Percentiles rank a stretch among this genome's conserved stretches.
These are phyloP conservation scores for Cebidichthys violaceus DNA, from an alignment of 2,113 vertebrate species.

Conservation along the genomic window DNA sequence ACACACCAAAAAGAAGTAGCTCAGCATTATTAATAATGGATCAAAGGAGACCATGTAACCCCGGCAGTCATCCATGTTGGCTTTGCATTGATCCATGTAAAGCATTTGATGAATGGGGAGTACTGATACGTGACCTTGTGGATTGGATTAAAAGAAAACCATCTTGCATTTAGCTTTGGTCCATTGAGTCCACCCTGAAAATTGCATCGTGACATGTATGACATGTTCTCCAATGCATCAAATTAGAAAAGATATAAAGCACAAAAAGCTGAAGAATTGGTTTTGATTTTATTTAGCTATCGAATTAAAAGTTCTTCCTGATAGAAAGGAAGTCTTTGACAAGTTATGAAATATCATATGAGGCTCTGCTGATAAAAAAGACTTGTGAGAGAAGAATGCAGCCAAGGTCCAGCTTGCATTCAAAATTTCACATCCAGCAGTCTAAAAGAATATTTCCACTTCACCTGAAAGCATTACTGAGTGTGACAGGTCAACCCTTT, in stretches of 20 bases:
- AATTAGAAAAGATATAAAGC: background rate
- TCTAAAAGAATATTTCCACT: background rate
- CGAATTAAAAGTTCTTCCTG: background rate
- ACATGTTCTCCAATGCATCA: background rate
- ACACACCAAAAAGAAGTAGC: constrained; percentile 46
- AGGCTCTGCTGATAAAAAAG: background rate
- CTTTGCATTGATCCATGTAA: constrained; percentile 49
- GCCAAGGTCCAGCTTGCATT: background rate
- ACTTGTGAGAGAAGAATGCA: background rate
- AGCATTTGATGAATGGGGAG: background rate
- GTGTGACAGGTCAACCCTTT: background rate
- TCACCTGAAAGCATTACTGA: background rate
- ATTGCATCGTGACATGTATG: background rate
- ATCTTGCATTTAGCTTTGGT: constrained; percentile 32
- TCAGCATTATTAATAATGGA: constrained; percentile 73
- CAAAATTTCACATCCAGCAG: background rate
- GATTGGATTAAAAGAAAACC: constrained; percentile 11
- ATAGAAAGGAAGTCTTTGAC: background rate
- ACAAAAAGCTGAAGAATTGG: background rate
- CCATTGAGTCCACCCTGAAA: background rate
- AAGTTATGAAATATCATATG: background rate
- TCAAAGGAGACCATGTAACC: constrained; percentile 57
- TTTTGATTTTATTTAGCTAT: background rate
- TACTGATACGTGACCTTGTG: constrained; percentile 43
- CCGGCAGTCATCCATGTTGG: constrained; percentile 34